A percentile compares a stretch with the other conserved stretches of the same genome.
phyloP scores from a whole-genome alignment of 2,113 vertebrate genomes.

The Hippolais icterina region DNA sequence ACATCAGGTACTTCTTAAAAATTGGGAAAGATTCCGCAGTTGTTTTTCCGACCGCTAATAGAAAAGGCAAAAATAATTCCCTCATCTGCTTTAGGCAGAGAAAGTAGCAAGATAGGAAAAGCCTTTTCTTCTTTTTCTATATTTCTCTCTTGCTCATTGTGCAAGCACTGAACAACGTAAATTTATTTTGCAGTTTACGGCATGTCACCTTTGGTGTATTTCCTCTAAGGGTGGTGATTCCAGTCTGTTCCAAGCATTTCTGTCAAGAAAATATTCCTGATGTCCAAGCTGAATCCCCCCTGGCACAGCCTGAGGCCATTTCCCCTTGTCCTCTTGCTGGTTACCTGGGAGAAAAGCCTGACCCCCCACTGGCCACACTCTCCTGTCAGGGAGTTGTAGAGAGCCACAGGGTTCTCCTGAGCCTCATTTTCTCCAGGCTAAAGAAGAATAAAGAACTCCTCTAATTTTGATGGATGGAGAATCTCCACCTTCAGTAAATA shows the following conservation, averaged over 20 bases:
- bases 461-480: not conserved
- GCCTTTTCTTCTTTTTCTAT: not conserved
- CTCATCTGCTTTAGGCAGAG: not conserved
- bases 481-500: not conserved
- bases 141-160: not conserved
- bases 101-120: not conserved
- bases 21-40: not conserved
- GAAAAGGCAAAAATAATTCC: not conserved
- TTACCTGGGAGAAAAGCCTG: not conserved
- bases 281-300: not conserved
- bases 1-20: not conserved
- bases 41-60: not conserved
- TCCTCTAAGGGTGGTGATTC: not conserved
- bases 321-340: not conserved
- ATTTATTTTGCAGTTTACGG: not conserved
- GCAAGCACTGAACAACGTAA: not conserved
- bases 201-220: not conserved
- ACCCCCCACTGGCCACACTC: not conserved
- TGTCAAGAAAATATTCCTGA: not conserved
- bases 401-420: not conserved
- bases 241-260: not conserved
- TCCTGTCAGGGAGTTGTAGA: not conserved
- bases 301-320: not conserved
- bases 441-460: not conserved
- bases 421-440: not conserved